Evolutionary conservation across 1,140 invertebrate species (phyloP), one percentile per base, ranked within the genome.

Genomic region (Bombus impatiens): DNA sequence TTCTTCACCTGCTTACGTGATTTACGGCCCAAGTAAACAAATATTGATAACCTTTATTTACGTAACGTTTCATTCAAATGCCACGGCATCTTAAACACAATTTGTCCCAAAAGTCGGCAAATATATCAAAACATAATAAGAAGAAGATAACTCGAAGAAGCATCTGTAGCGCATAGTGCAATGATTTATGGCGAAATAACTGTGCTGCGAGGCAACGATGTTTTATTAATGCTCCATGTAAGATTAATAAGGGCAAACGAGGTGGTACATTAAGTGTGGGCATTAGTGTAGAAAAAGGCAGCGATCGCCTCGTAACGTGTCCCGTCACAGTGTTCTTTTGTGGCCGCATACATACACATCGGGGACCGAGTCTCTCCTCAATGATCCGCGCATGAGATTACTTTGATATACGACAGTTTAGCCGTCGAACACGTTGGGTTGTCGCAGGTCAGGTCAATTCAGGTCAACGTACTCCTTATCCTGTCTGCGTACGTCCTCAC

Each of bases 401-500:
- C 88, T 93, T 89, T 90, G 91, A 93, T 91, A 92, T 91, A 87
- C 92, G 87, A 78, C 90, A 88, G 91, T 92, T 92, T 92, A 65
- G 88, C 92, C 92, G 91, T 86, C 84, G 84, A 89, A 89, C 89
- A 91, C 90, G 92, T 93, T 93, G 84, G 78, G 86, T 93, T 94
- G 93, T 93, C 92, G 90, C 90, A 93, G 93, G 92, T 94, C 93
- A 92, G 93, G 93, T 93, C 93, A 91, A 90, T 88, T 81, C 91
- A 90, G 93, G 90, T 94, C 92, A 92, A 94, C 82, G 92, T 93
- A 92, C 93, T 90, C 88, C 87, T 87, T 85, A 81, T 44, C n/a
- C 75, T 15, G 65, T 85, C 70, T 32, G 32, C 78, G 18, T 40
- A 25, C 74, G 37, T 74, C 57, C 72, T 57, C 53, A 57, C 44